Evolutionary conservation across 2,113 vertebrate species (phyloP).

Genomic region (Ramphastos sulfuratus): DNA sequence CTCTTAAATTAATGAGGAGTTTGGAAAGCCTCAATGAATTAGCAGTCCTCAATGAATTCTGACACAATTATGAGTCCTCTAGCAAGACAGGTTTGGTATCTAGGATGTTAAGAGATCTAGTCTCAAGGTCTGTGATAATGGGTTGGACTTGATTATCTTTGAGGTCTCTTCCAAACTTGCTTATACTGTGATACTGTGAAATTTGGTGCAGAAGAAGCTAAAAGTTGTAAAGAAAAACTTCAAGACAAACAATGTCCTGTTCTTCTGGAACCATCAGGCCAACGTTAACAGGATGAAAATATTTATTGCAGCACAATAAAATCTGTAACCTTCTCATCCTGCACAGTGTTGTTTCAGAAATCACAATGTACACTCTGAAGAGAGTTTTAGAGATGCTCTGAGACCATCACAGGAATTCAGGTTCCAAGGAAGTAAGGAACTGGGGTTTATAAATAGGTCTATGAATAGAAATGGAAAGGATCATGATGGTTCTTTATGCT

Average conservation of each 20-base stretch:
- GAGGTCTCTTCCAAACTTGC: too few species aligned
- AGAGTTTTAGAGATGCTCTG: neutral
- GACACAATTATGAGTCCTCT: neutral
- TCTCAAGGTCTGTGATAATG: too few species aligned
- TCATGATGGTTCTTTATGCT: neutral
- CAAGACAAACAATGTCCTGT: neutral
- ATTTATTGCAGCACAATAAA: neutral
- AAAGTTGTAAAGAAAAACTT: neutral
- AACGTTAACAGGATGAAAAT: neutral
- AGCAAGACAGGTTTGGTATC: neutral
- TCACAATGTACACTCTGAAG: fast-evolving
- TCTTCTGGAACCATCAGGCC: neutral
- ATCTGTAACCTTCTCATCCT: neutral
- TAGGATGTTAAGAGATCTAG: too few species aligned
- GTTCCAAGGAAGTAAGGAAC: neutral
- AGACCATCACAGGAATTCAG: neutral
- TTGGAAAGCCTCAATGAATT: neutral
- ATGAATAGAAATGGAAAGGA: neutral
- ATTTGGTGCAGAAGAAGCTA: neutral
- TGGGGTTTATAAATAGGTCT: neutral
- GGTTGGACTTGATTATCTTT: too few species aligned
- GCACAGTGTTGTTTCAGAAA: neutral
- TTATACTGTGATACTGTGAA: too few species aligned
- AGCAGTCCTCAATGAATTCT: neutral
- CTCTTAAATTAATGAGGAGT: neutral